Percentiles rank a stretch among this genome's conserved stretches.
Conservation (phyloP, 1,140 invertebrate species). For the Lasioglossum albipes region DNA sequence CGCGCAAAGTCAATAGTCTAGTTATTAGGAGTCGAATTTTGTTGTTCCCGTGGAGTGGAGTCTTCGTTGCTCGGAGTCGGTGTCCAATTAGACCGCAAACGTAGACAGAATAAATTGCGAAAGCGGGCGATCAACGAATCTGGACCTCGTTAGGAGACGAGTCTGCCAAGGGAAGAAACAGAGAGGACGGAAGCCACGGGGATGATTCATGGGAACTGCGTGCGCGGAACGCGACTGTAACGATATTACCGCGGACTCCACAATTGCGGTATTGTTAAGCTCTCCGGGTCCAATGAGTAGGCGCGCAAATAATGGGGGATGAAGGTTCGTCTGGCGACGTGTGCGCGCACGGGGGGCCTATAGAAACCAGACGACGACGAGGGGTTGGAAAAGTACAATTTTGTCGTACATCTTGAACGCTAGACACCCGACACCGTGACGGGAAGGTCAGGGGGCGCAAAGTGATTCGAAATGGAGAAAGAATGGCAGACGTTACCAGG, state of each 20-base stretch:
- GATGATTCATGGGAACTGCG: slow-evolving; percentile 33
- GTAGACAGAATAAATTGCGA: too few species aligned
- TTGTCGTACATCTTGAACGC: slow-evolving; percentile 27
- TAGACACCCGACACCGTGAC: slow-evolving; percentile 43
- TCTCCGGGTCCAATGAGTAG: slow-evolving; percentile 36
- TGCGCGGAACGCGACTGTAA: slow-evolving; percentile 40
- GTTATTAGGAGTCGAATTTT: too few species aligned
- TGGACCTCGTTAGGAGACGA: slow-evolving; percentile 36
- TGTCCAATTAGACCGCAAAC: too few species aligned
- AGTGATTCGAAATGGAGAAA: slow-evolving; percentile 52
- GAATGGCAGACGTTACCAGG: slow-evolving; percentile 44
- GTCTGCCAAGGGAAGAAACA: not conserved
- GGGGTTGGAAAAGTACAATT: slow-evolving; percentile 43
- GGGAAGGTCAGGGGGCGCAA: slow-evolving; percentile 39
- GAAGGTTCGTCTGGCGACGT: slow-evolving; percentile 16
- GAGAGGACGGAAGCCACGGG: not conserved
- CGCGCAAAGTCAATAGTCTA: too few species aligned
- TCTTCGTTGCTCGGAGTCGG: too few species aligned
- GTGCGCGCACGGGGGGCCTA: not conserved
- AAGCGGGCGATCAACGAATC: slow-evolving; percentile 22
- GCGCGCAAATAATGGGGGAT: slow-evolving; percentile 40
- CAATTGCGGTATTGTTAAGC: slow-evolving; percentile 49
- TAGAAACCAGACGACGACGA: not conserved
- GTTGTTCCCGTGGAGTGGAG: too few species aligned
- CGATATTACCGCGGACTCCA: slow-evolving; percentile 40